These are phyloP conservation scores for Baronia brevicornis DNA, from an alignment of 2,888 invertebrate species.

Conservation along the genomic window DNA sequence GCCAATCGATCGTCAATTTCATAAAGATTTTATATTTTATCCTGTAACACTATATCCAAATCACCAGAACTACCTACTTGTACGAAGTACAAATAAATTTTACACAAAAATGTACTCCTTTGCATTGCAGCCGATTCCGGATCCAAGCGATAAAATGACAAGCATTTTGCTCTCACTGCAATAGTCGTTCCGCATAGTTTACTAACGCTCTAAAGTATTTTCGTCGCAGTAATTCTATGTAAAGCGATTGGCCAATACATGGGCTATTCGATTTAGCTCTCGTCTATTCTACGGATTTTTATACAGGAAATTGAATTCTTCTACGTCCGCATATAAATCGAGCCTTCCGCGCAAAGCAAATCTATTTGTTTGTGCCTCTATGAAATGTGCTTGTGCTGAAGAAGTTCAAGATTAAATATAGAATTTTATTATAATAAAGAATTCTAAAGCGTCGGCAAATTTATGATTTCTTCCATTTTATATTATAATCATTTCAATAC, in stretches of 20 bases:
- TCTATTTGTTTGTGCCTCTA: conserved; percentile 25
- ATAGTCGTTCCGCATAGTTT: conserved; percentile 19
- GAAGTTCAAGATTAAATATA: conserved; percentile 10
- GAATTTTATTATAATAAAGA: background rate
- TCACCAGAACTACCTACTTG: too few species aligned
- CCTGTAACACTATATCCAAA: too few species aligned
- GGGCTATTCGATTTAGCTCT: conserved; percentile 34
- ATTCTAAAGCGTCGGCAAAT: too few species aligned
- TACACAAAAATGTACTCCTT: too few species aligned
- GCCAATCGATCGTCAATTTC: too few species aligned
- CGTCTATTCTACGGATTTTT: conserved; percentile 39
- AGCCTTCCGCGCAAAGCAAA: conserved; percentile 22
- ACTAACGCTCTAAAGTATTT: conserved; percentile 14
- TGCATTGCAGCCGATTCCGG: too few species aligned
- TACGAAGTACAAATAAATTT: too few species aligned
- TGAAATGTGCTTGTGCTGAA: conserved; percentile 14
- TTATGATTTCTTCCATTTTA: too few species aligned
- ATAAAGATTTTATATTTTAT: too few species aligned
- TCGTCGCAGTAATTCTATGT: conserved; percentile 27
- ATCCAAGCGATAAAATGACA: too few species aligned
- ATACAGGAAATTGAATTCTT: conserved; percentile 55
- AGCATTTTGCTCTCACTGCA: background rate
- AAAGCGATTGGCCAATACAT: conserved; percentile 38
- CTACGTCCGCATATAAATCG: conserved; percentile 32
- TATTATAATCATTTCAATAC: too few species aligned